Percentiles rank a stretch among this genome's conserved stretches.
These are phyloP conservation scores for Hydrochoerus hydrochaeris DNA, from an alignment of 2,113 vertebrate genomes.

Conservation along the genomic window DNA sequence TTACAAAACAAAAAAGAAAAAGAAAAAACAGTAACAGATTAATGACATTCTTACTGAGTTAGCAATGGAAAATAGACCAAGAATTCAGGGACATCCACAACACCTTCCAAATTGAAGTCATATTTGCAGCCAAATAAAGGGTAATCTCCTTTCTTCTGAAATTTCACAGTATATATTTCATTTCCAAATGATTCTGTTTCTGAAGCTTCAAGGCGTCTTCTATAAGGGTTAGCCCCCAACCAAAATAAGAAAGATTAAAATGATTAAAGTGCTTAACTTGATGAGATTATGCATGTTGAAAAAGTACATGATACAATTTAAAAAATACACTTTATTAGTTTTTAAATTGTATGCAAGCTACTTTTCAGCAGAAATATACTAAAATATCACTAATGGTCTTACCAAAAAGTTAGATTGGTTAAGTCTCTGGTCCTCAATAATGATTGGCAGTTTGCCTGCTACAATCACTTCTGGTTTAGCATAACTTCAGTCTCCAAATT, in stretches of 20 bases:
- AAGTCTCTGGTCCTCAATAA: background rate
- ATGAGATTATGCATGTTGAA: constrained; percentile 37
- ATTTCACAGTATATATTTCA: constrained; percentile 94
- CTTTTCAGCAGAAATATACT: background rate
- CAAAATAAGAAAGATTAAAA: constrained; percentile 65
- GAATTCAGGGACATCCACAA: constrained; percentile 97
- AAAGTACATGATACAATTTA: constrained; percentile 4
- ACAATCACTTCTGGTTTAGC: background rate
- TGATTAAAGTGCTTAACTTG: constrained; percentile 13
- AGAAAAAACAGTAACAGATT: constrained; percentile 48
- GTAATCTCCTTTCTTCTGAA: constrained; percentile 93
- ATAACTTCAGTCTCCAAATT: background rate
- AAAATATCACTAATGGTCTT: constrained; percentile 16
- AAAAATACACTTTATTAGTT: background rate
- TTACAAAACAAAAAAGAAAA: constrained; percentile 11
- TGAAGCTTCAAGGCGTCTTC: constrained; percentile 94
- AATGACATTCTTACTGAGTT: constrained; percentile 90
- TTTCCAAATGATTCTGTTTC: constrained; percentile 95
- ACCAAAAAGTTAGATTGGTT: constrained; percentile 11
- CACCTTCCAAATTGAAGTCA: constrained; percentile 96
- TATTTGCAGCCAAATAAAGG: constrained; percentile 98
- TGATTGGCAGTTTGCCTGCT: background rate
- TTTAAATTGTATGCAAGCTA: constrained; percentile 3
- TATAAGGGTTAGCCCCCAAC: constrained; percentile 75
- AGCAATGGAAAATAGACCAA: constrained; percentile 98